A percentile compares a stretch with the other conserved stretches of the same genome.
phyloP scores from a whole-genome alignment of 2,888 invertebrate species.

The Amphipoea lucens region DNA sequence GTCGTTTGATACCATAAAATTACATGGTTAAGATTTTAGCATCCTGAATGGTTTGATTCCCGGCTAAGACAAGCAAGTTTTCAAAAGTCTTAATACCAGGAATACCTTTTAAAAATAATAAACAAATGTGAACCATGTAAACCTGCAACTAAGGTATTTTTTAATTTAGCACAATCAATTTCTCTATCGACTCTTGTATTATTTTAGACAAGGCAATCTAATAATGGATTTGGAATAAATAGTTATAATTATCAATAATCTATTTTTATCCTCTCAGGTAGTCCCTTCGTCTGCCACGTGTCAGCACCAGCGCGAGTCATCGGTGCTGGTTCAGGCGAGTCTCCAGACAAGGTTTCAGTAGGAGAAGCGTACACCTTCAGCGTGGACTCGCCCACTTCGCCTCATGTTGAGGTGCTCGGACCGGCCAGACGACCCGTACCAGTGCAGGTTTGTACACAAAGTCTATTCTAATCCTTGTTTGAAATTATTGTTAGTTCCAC shows the following conservation, averaged over 20 bases:
- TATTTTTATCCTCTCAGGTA: conserved; percentile 87
- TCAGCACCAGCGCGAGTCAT: conserved; percentile 96
- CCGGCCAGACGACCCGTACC: conserved; percentile 93
- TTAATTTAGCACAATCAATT: neutral
- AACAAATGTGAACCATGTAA: too few relatives aligned
- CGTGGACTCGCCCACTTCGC: conserved; percentile 95
- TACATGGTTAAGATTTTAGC: neutral
- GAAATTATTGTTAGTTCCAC: neutral
- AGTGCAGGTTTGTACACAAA: conserved; percentile 87
- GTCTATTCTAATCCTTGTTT: neutral
- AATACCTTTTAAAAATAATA: neutral
- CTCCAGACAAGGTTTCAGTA: conserved; percentile 94
- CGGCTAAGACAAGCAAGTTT: neutral
- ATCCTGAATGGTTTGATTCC: neutral
- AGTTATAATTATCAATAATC: neutral
- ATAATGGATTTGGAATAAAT: neutral
- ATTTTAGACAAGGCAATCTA: neutral
- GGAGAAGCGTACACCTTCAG: conserved; percentile 95
- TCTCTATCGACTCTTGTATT: neutral
- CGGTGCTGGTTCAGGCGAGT: conserved; percentile 95
- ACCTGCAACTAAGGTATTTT: neutral
- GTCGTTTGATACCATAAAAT: neutral
- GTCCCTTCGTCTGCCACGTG: conserved; percentile 95
- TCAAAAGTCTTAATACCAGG: neutral
- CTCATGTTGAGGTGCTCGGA: conserved; percentile 95